Evolutionary conservation across 1,140 invertebrate species (phyloP), one percentile per base, ranked within the genome.

Genomic region (Trichoplusia ni): DNA sequence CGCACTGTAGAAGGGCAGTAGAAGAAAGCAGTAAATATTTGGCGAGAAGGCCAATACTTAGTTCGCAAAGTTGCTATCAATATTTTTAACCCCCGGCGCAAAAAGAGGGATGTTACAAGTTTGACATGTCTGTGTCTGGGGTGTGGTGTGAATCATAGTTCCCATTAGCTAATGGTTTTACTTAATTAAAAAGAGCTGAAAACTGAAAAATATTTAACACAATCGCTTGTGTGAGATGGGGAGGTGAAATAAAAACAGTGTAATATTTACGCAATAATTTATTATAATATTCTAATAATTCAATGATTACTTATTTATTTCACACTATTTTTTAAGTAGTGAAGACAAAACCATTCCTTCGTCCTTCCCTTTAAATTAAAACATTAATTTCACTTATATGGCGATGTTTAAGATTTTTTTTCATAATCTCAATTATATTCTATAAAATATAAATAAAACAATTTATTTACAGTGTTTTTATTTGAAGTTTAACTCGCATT

Each of bases 271-370:
- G 75, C 77, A 86, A 87, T 88, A 88, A 86, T 88, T 89, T 89
- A 89, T 89, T 71, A 67, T 82, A 63, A 81, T 86, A 89, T 75
- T 67, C 84, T 87, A 88, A 83, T 87, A 85, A 87, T 87, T 87
- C 77, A 84, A 81, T 84, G 77, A 82, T 81, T 79, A 82, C 64
- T 73, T 77, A 79, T 77, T n/a, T 79, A 83, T 75, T 84, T 81
- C 79, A 79, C 81, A 84, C 77, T 86, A 83, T 86, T 81, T 73
- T 73, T 82, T 81, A 87, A 83, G 69, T 86, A 84, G 78, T 89
- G 80, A 87, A 86, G 82, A 87, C 82, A 85, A 75, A 77, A 82
- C 70, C 68, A 66, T 78, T 72, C 71, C 75, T 64, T 76, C 49
- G 46, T 67, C 61, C 47, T 29, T 42, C 21, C 54, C 7, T 44